phyloP scores from a whole-genome alignment of 2,888 invertebrate species.

The Agrenia bidenticulata region DNA sequence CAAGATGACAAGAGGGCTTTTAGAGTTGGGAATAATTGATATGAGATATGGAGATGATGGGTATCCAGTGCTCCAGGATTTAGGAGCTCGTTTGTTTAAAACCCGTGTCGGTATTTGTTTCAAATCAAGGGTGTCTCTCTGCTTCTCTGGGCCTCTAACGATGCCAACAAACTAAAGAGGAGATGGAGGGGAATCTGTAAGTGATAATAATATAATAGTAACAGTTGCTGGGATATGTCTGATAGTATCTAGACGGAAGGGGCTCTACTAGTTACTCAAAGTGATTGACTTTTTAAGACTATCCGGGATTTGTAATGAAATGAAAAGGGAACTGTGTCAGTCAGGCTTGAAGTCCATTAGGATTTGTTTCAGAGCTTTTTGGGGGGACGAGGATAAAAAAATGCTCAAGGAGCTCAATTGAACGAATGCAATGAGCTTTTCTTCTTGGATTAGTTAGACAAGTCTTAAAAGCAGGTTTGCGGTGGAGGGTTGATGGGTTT shows the following conservation, averaged over 20 bases:
- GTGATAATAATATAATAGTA: too few species aligned
- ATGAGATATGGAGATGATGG: slow-evolving; percentile 24
- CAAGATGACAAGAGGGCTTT: slow-evolving; percentile 2
- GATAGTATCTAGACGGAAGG: slow-evolving; percentile 3
- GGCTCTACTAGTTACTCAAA: background rate
- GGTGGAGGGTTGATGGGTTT: background rate
- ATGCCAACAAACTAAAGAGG: too few species aligned
- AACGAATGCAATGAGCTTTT: too few species aligned
- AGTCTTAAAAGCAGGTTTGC: too few species aligned
- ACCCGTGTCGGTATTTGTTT: too few species aligned
- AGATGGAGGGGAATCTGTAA: too few species aligned
- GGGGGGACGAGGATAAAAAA: too few species aligned
- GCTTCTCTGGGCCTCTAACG: too few species aligned
- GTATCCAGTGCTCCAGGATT: background rate
- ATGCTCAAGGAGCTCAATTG: too few species aligned
- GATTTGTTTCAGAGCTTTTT: too few species aligned
- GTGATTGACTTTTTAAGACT: slow-evolving; percentile 3
- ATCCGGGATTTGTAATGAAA: slow-evolving; percentile 23
- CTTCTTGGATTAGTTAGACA: too few species aligned
- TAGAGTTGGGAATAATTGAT: slow-evolving; percentile 9
- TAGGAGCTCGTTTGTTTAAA: slow-evolving; percentile 6
- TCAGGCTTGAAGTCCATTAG: slow-evolving; percentile 9
- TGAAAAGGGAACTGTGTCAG: slow-evolving; percentile 29
- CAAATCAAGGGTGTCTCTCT: too few species aligned
- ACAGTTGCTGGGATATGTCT: slow-evolving; percentile 1